Base-by-base conservation (phyloP, 1,140 invertebrate species). In the Lepidostoma basale region DNA sequence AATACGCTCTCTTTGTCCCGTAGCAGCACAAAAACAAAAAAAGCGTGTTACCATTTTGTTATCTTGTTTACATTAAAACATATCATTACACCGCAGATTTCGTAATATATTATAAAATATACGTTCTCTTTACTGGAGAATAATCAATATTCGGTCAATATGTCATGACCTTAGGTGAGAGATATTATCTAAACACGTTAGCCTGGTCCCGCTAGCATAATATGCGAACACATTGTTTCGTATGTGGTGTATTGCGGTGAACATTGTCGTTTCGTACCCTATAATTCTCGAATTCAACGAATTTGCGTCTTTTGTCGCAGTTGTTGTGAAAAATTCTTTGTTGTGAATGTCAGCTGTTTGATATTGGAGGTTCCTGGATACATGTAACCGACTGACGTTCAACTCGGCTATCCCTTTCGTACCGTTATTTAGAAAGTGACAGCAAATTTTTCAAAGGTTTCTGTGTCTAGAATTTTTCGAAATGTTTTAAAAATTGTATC, bases 311-410 rank as follows among this genome's bases (percentile, higher is more conserved):
- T 39, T 44, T 25, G 28, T 36, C 12, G 14, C 42, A 10, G 9
- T 22, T 14, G 25, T 23, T 47, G 63, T 63, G 47, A 26, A 33
- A 56, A 66, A 65, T 66, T 66, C 52, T 72, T 72, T 72, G 70
- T 72, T 72, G 54, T 72, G 66, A 33, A 28, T 62, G 65, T 72
- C 70, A 72, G 70, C 70, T 72, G 70, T 72, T 71, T 63, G 30
- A 18, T 36, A 36, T 22, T 22, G 18, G 42, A 42, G 49, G 12
- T 33, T 26, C 62, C 18, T 28, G 54, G 16, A 14, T 22, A 40
- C 28, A 10, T 16, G 9, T 28, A 39, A 28, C 49, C 22, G 62
- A 60, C 44, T 2, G 16, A 58, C 40, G 62, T 45, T 62, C n/a
- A 18, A 28, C 16, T 10, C 10, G 3, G n/a, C 25, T 22, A n/a